phyloP scores from a whole-genome alignment of 2,888 invertebrate genomes.

The Dione vanillae region DNA sequence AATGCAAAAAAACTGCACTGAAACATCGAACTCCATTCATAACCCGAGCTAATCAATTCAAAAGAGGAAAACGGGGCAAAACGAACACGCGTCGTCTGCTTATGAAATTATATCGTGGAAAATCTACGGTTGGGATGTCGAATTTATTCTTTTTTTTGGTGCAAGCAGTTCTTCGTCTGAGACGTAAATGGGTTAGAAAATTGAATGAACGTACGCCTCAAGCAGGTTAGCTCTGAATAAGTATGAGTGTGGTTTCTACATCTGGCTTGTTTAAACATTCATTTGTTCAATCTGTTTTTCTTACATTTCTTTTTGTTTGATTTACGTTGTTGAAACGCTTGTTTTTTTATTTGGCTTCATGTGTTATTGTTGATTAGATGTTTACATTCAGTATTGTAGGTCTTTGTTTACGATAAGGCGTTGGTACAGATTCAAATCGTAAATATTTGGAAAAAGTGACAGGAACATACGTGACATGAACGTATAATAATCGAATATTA shows the following conservation, averaged over 20 bases:
- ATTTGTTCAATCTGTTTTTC: constrained; percentile 47
- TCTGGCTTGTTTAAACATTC: constrained; percentile 50
- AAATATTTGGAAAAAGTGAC: too few species aligned
- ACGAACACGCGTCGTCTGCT: constrained; percentile 75
- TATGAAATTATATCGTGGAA: constrained; percentile 82
- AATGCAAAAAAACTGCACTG: constrained; percentile 59
- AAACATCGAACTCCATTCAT: constrained; percentile 73
- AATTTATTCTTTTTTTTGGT: constrained; percentile 60
- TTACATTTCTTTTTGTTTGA: constrained; percentile 35
- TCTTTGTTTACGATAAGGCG: neutral
- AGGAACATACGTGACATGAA: too few species aligned
- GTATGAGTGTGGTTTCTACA: constrained; percentile 70
- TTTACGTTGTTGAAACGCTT: constrained; percentile 25
- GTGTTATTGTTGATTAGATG: neutral
- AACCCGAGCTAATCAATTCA: constrained; percentile 81
- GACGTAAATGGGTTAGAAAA: constrained; percentile 84
- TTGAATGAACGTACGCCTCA: constrained; percentile 76
- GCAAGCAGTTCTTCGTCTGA: constrained; percentile 76
- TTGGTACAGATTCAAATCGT: neutral
- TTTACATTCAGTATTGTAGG: neutral
- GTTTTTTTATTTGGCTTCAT: constrained; percentile 8
- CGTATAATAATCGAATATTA: neutral
- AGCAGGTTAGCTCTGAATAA: constrained; percentile 74
- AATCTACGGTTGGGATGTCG: constrained; percentile 71
- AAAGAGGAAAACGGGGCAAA: constrained; percentile 76